Conservation (phyloP, 2,888 invertebrate species). For the Ametastegia equiseti region DNA sequence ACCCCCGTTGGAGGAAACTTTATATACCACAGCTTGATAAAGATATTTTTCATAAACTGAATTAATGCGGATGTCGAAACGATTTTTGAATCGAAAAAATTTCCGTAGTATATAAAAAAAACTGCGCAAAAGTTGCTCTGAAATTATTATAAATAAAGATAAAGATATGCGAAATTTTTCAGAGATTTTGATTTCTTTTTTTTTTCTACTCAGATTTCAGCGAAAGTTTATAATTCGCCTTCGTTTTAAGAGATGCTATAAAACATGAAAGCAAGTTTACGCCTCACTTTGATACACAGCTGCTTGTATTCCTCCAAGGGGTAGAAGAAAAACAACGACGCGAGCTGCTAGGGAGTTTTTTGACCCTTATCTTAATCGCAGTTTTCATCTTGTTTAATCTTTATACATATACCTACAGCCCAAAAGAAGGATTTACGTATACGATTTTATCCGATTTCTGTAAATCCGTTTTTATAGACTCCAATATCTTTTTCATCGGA, state of each 20-base stretch:
- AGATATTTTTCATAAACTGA: slow-evolving; percentile 10
- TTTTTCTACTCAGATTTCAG: no score
- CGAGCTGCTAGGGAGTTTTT: background rate
- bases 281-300: background rate
- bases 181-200: no score
- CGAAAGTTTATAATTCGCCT: slow-evolving; percentile 1
- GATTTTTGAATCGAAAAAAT: no score
- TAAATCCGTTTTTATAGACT: background rate
- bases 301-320: no score
- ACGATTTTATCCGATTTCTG: background rate
- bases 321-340: background rate
- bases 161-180: no score
- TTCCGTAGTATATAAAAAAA: no score
- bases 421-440: background rate
- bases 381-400: background rate
- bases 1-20: background rate
- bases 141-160: no score
- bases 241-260: background rate
- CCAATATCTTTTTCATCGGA: background rate
- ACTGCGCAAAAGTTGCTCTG: no score
- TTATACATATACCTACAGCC: no score
- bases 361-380: background rate
- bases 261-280: background rate
- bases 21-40: background rate
- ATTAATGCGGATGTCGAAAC: background rate